Evolutionary conservation across 2,888 invertebrate species (phyloP), one percentile per base, ranked within the genome.

Genomic region (Lysandra coridon): DNA sequence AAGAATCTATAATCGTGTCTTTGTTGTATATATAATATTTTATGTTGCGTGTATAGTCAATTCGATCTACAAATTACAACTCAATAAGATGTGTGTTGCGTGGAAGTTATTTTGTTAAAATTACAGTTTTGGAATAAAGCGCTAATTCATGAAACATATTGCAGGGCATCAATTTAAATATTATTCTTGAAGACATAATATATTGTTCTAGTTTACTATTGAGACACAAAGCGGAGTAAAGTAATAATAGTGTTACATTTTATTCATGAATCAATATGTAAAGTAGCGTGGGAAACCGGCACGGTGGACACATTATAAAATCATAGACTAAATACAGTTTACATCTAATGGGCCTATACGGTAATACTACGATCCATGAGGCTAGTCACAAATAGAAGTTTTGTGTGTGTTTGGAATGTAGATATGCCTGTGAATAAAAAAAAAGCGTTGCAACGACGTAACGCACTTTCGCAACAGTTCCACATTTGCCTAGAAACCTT

Each of bases 251-350:
- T 69, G 64, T 10, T 30, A 69, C 12, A 69, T 69, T 33, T 69
- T 37, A 69, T 69, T 69, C 33, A 37, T 37, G 69, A 37, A 69
- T 69, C 69, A 69, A 37, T 69, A 37, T 69, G 69, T 69, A 14
- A 69, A 69, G 69, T 69, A 14, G 69, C 69, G 33, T 69, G 69
- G 69, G 69, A 69, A 69, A 69, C 69, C 37, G 17, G 33, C 37
- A 69, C 69, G 33, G 69, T 69, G 69, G 17, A 37, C 69, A 37
- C 69, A 69, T 69, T 69, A 69, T 69, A 37, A 69, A 69, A 69
- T 69, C 69, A 69, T 69, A 69, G 5, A 37, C 33, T 69, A 69
- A 64, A 64, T 69, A 69, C 33, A 5, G 4, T 5, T 69, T 23
- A 64, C 30, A 10, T 23, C 30, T 30, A 23, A 62, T 62, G 4